Base-by-base conservation (phyloP, 2,797 vertebrate species). In the Gastrophryne carolinensis region DNA sequence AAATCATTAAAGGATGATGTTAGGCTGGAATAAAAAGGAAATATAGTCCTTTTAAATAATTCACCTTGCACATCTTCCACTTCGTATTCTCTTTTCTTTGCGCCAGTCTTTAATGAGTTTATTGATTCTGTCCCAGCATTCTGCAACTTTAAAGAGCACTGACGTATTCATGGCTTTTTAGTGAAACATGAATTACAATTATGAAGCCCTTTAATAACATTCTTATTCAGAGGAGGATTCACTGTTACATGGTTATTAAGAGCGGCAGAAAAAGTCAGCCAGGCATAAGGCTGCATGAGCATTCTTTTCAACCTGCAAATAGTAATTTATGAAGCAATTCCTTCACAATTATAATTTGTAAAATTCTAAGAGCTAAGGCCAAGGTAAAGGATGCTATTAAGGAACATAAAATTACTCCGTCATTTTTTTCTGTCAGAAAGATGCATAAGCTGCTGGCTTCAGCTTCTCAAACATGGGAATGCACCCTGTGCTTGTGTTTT, bases 181-280 rank as follows among this genome's bases (percentile, higher is more conserved):
- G 62, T 49, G 53, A 47, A 74, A 74, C 52, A 73, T 49, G 62
- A 66, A 74, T 44, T 74, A 49, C 53, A 74, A 74, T 74, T 74
- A 74, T 57, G 21, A 66, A 66, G 58, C 41, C 50, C 62, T 66
- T 74, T 74, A 37, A 66, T 57, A 29, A 57, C 56, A 74, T 35
- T 66, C 37, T 47, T 74, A 64, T 74, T 74, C 62, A 58, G 72
- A 56, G 58, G 72, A 74, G 72, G 50, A 66, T 66, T 66, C 52
- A 58, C 21, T 49, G 29, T 66, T 66, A 73, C 71, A 65, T 47
- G n/a, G 29, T 58, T 66, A 74, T 74, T 66, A 65, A 34, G 39
- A 54, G 35, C 47, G 17, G 62, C 37, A 58, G 34, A 34, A 64
- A n/a, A 74, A 74, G 37, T 12, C 66, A 56, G 52, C 30, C 24